phyloP scores from a whole-genome alignment of 2,113 vertebrate species.

The Chunga burmeisteri region DNA sequence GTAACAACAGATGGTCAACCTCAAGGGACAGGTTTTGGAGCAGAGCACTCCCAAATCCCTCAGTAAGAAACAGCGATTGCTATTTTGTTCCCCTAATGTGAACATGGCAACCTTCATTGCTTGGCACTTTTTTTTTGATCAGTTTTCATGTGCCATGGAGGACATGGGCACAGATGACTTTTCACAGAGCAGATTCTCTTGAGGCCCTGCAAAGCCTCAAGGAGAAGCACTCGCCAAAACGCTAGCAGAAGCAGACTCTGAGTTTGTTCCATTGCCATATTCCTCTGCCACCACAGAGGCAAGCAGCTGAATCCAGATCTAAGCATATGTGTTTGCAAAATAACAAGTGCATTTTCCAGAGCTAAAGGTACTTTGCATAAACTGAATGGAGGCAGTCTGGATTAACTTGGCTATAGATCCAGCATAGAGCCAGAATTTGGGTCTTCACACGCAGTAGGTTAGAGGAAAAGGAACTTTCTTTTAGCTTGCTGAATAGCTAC shows the following conservation, averaged over 20 bases:
- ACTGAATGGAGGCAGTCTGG: not conserved
- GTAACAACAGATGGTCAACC: constrained; percentile 20
- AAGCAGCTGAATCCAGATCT: not conserved
- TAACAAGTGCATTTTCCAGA: not conserved
- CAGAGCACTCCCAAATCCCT: not conserved
- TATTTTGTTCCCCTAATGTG: not conserved
- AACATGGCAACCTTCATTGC: not conserved
- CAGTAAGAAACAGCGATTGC: not conserved
- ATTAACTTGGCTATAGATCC: not conserved
- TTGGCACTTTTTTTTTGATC: not conserved
- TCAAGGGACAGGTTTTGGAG: constrained; percentile 12
- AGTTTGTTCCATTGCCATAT: not conserved
- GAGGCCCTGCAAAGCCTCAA: not conserved
- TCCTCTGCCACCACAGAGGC: not conserved
- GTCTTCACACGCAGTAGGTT: not conserved
- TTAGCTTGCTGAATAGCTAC: not conserved
- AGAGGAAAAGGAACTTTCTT: not conserved
- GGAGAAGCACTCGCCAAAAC: not conserved
- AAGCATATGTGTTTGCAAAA: not conserved
- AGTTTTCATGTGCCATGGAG: not conserved
- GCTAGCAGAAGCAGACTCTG: not conserved
- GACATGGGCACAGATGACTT: not conserved
- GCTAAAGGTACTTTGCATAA: constrained; percentile 5
- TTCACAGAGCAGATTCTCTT: not conserved
- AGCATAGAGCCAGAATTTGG: not conserved